A percentile compares a stretch with the other conserved stretches of the same genome.
Conservation (phyloP, 2,797 vertebrate species). For the Muscicapa striata region DNA sequence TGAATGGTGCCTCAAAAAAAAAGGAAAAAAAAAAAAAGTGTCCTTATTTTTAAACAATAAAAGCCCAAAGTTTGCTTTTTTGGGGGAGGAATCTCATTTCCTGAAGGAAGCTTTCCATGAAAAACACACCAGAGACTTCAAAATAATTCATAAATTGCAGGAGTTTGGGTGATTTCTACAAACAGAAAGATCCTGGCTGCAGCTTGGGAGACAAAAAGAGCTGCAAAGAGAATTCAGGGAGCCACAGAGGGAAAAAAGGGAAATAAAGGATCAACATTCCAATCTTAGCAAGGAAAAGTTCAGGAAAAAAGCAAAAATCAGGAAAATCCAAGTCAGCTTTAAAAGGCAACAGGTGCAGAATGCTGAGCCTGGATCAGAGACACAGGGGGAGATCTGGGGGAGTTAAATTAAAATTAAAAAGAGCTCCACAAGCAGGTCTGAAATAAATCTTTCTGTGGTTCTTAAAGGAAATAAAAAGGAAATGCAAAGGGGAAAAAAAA, state of each 20-base stretch:
- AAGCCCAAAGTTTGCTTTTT: not conserved
- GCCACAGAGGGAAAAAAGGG: not conserved
- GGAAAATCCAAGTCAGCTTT: not conserved
- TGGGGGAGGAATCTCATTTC: conserved; percentile 1
- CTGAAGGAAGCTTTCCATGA: not conserved
- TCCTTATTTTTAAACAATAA: not conserved
- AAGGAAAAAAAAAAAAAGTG: not conserved
- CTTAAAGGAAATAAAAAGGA: not conserved
- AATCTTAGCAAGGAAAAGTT: not conserved
- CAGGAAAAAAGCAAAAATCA: not conserved
- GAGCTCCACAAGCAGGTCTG: not conserved
- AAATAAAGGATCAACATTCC: not conserved
- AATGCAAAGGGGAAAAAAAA: not conserved
- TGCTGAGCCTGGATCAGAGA: not conserved
- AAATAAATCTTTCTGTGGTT: not conserved
- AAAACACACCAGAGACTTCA: conserved; percentile 4
- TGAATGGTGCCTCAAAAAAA: not conserved
- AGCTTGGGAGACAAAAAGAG: not conserved
- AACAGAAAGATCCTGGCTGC: not conserved
- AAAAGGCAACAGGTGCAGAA: conserved; percentile 18
- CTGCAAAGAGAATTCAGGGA: not conserved
- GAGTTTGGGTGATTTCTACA: not conserved
- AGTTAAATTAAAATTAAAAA: not conserved
- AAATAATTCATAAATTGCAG: not conserved
- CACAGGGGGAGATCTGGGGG: not conserved